Percentiles rank a stretch among this genome's conserved stretches.
phyloP scores from a whole-genome alignment of 2,888 invertebrate genomes.

The Onthophagus sagittarius region DNA sequence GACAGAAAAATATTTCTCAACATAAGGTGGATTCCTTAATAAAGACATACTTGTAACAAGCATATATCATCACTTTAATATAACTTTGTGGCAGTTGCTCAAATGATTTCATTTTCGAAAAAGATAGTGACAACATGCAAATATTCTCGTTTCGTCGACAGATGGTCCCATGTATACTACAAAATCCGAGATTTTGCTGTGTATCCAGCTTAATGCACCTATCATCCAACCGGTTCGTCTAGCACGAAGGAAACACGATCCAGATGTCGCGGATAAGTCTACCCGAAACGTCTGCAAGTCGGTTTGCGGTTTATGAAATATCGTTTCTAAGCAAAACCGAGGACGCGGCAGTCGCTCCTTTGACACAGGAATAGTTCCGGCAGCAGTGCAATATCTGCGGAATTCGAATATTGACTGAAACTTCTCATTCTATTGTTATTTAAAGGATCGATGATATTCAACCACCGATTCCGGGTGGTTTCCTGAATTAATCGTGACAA shows the following conservation, averaged over 20 bases:
- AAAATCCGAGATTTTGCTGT: neutral
- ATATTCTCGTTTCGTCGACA: neutral
- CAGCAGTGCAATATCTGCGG: neutral
- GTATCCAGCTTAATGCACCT: neutral
- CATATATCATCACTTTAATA: too few species aligned
- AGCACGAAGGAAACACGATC: neutral
- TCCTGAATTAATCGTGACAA: neutral
- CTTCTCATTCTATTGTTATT: neutral
- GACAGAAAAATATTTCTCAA: too few species aligned
- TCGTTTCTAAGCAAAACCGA: neutral
- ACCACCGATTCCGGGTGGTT: neutral
- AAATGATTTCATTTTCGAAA: neutral
- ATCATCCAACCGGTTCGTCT: neutral
- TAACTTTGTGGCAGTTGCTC: neutral
- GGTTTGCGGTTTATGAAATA: neutral
- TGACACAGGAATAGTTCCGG: neutral
- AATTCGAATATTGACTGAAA: neutral
- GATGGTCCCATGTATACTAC: neutral
- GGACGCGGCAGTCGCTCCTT: neutral
- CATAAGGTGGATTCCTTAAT: too few species aligned
- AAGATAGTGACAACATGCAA: neutral
- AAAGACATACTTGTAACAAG: too few species aligned
- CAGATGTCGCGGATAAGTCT: neutral
- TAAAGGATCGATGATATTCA: neutral
- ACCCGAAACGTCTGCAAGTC: neutral